A percentile compares a stretch with the other conserved stretches of the same genome.
These are phyloP conservation scores for Diadema setosum DNA, from an alignment of 35 echinoderm and acorn worm genomes.

Conservation along the genomic window DNA sequence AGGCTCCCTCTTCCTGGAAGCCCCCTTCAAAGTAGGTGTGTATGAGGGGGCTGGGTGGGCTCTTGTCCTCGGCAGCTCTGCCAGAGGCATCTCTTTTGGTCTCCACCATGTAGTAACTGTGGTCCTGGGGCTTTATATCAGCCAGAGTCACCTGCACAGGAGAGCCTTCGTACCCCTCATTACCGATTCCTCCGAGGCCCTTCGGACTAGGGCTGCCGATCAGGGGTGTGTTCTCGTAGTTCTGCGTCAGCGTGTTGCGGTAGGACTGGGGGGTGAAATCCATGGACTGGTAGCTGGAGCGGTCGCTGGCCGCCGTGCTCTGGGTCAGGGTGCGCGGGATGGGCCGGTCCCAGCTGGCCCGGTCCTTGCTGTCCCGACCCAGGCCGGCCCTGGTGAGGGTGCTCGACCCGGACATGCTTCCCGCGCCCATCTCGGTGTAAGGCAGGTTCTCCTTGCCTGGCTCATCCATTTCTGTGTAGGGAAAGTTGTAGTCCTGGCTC, in stretches of 20 bases:
- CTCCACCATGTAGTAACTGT: background rate
- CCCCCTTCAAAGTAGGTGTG: background rate
- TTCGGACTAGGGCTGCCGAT: slow-evolving; percentile 57
- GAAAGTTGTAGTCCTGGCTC: too few relatives aligned
- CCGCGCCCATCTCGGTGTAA: background rate
- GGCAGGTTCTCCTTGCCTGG: too few relatives aligned
- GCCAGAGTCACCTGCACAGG: background rate
- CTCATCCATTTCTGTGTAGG: too few relatives aligned
- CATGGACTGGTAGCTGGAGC: background rate
- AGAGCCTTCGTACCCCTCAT: slow-evolving; percentile 56
- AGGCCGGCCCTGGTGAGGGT: background rate
- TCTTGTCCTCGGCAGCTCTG: background rate
- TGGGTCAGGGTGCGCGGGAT: background rate
- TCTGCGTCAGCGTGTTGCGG: slow-evolving; percentile 29
- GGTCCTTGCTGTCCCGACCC: background rate
- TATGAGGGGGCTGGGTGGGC: background rate
- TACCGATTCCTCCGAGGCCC: slow-evolving; percentile 9
- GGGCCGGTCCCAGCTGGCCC: background rate
- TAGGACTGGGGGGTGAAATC: background rate
- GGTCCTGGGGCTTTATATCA: background rate
- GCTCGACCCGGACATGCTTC: background rate
- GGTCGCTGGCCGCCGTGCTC: background rate
- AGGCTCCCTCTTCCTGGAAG: background rate
- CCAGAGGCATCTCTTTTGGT: background rate
- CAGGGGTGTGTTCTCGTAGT: slow-evolving; percentile 82